These are phyloP conservation scores for Hoplias malabaricus DNA, from an alignment of 2,113 vertebrate species.

Conservation along the genomic window DNA sequence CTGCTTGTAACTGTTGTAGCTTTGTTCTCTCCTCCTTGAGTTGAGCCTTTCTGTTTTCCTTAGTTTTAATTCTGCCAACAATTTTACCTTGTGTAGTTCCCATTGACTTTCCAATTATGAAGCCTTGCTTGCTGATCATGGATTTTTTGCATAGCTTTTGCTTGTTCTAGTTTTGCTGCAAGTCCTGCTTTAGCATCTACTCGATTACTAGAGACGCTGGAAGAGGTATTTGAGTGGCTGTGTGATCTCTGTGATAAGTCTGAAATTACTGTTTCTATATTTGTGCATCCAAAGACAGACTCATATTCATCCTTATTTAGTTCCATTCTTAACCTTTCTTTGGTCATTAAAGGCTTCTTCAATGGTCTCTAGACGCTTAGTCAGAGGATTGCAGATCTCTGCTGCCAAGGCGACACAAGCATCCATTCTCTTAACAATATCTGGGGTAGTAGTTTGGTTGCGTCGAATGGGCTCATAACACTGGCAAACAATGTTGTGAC, in stretches of 20 bases:
- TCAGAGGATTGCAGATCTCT: constrained; percentile 33
- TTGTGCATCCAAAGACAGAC: constrained; percentile 33
- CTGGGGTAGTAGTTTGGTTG: constrained; percentile 32
- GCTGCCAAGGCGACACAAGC: constrained; percentile 24
- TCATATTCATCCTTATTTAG: constrained; percentile 41
- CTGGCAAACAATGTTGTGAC: background rate
- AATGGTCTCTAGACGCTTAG: constrained; percentile 22
- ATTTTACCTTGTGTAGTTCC: constrained; percentile 35
- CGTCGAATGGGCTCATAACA: constrained; percentile 44
- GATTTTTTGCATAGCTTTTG: constrained; percentile 24
- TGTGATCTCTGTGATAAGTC: constrained; percentile 1
- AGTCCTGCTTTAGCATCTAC: constrained; percentile 38
- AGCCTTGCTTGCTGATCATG: constrained; percentile 31
- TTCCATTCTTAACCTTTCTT: constrained; percentile 34
- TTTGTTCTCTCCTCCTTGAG: constrained; percentile 29
- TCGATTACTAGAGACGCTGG: constrained; percentile 7
- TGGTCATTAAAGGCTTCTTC: constrained; percentile 34
- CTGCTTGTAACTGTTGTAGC: constrained; percentile 44
- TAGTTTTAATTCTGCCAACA: constrained; percentile 35
- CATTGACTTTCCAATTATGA: constrained; percentile 34
- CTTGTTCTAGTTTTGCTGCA: constrained; percentile 39
- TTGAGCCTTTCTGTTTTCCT: background rate
- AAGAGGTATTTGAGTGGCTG: background rate
- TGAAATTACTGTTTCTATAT: constrained; percentile 38
- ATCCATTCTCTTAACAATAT: constrained; percentile 47